phyloP scores from a whole-genome alignment of 2,797 vertebrate species.

The Melanotaenia maccullochi region DNA sequence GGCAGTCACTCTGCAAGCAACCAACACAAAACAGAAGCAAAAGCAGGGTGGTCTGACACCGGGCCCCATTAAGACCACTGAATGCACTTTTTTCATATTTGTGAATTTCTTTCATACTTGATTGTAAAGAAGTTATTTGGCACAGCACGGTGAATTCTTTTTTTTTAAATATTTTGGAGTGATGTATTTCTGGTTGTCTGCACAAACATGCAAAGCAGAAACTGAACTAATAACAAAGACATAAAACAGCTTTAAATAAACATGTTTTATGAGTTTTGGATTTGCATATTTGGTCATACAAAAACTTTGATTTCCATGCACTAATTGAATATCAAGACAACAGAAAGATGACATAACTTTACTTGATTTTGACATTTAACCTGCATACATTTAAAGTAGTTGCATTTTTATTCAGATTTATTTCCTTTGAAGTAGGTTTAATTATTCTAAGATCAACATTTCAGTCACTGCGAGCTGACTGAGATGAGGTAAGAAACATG shows the following conservation, averaged over 20 bases:
- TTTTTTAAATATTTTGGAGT: background rate
- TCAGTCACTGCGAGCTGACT: background rate
- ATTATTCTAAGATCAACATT: background rate
- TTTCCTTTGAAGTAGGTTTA: background rate
- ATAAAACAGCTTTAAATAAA: background rate
- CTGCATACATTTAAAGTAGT: background rate
- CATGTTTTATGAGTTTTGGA: background rate
- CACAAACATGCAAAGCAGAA: background rate
- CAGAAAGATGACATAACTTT: too few species aligned
- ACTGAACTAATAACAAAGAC: background rate
- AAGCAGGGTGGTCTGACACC: slow-evolving; percentile 62
- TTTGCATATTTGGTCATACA: background rate
- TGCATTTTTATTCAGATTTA: background rate
- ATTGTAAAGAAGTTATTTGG: background rate
- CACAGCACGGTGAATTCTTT: background rate
- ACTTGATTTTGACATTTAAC: background rate
- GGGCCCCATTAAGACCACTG: slow-evolving; percentile 55
- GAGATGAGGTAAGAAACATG: background rate
- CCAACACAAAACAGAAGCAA: slow-evolving; percentile 41
- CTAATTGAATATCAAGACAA: background rate
- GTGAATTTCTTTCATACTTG: slow-evolving; percentile 5
- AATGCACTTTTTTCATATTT: slow-evolving; percentile 49
- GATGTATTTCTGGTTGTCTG: background rate
- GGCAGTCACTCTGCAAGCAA: slow-evolving; percentile 37
- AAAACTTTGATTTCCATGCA: background rate